These are phyloP conservation scores for Desmophyllum pertusum DNA, from an alignment of 92 coral and sea anemone species.

Conservation along the genomic window DNA sequence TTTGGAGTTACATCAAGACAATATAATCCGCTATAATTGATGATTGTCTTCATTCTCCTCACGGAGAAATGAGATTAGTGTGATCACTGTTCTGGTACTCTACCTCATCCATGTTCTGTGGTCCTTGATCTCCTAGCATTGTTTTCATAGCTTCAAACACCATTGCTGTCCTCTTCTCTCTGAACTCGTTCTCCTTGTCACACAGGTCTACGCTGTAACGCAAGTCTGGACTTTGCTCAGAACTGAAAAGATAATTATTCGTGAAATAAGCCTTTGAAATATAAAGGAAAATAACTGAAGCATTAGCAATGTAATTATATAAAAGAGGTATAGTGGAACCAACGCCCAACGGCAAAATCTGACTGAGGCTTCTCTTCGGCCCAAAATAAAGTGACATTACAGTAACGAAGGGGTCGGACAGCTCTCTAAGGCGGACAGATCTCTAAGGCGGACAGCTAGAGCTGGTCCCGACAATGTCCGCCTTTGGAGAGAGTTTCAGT, in stretches of 20 bases:
- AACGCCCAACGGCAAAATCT: too few species aligned
- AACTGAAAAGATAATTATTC: background rate
- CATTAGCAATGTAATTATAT: too few species aligned
- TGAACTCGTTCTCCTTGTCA: conserved; percentile 50
- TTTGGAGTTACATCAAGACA: background rate
- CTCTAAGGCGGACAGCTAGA: too few species aligned
- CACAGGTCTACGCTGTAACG: conserved; percentile 56
- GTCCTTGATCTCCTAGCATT: conserved; percentile 40
- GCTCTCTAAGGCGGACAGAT: too few species aligned
- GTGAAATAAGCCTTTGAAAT: background rate
- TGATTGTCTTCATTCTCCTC: background rate
- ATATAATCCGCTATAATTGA: background rate
- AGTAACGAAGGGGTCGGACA: too few species aligned
- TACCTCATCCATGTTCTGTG: conserved; percentile 59
- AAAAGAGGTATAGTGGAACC: too few species aligned
- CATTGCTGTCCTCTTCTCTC: conserved; percentile 31
- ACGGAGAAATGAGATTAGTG: background rate
- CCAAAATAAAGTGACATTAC: too few species aligned
- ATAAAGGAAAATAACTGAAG: background rate
- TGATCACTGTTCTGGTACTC: background rate
- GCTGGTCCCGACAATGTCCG: too few species aligned
- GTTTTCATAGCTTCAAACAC: conserved; percentile 51
- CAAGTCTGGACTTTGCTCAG: conserved; percentile 33
- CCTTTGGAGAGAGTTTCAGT: too few species aligned
- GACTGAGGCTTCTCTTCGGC: too few species aligned